Evolutionary conservation across 92 coral and sea anemone genomes (phyloP), one percentile per base, ranked within the genome.

Genomic region (Meandrina meandrites): DNA sequence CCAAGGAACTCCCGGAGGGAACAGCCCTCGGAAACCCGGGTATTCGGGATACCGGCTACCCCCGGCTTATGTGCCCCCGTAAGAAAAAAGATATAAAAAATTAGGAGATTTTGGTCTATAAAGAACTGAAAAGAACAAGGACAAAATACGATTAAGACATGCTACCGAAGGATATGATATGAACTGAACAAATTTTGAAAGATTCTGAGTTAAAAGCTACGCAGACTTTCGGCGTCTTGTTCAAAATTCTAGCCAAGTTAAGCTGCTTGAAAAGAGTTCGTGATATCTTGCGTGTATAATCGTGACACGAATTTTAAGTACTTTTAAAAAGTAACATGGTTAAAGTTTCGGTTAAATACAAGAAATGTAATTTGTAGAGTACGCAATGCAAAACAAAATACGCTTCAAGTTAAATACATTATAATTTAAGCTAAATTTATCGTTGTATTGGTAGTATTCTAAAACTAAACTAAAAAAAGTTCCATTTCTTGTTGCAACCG

Each of bases 1-100:
- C 28, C 91, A 81, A 80, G 80, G 76, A 74, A 89, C 90, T 64
- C 72, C 88, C 28, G 86, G 94, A 5, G 89, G 94, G 5, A 86
- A 60, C 75, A 84, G 89, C 37, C 68, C 95, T 64, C 88, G 98
- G 30, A 95, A 93, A 78, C 92, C 88, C 10, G 88, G 92, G 1
- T 95, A 95, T 86, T 95, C 99, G 14, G 98, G 99, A 50, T 97
- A 97, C 87, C 90, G 99, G 82, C 96, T 97, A 7, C 99, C 99
- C 40, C 99, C 99, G 48, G 98, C 99, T 9, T 97, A 97, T 64
- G 99, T 97, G 6, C 98, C 99, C 24, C 99, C 98, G 75, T 97
- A 86, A 93, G 76, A 30, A 72, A n/a, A 40, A 45, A 13, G 21
- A 21, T 8, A 24, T 35, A 14, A 17, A 17, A 7, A 35, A n/a